Evolutionary conservation across 2,113 vertebrate species (phyloP).

Genomic region (Papio anubis): DNA sequence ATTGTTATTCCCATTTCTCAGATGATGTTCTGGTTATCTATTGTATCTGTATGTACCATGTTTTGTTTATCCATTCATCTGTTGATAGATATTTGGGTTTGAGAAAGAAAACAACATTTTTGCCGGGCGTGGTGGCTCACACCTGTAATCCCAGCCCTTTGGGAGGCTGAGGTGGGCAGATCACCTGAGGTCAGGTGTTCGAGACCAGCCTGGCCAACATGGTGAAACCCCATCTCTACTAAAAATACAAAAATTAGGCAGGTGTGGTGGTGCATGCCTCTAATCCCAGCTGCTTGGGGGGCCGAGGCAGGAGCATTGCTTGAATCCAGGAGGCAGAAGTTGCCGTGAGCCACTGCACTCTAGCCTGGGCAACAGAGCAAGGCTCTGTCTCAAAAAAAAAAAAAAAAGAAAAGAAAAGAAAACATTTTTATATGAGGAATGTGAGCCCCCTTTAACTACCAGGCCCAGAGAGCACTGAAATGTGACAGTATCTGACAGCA

Average conservation of each 20-base stretch:
- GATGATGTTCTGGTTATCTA: neutral
- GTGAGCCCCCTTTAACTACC: too few species aligned
- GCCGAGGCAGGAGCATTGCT: neutral
- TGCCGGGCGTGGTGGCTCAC: neutral
- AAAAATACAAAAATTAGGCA: neutral
- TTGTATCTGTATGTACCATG: neutral
- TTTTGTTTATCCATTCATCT: too few species aligned
- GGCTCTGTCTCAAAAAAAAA: too few species aligned
- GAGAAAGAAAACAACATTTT: neutral
- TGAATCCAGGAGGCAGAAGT: neutral
- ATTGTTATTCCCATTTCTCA: neutral
- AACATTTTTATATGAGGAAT: too few species aligned
- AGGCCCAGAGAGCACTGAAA: too few species aligned
- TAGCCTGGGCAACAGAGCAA: too few species aligned
- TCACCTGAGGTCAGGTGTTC: neutral
- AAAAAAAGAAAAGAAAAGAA: too few species aligned
- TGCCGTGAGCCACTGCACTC: too few species aligned
- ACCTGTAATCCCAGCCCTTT: neutral
- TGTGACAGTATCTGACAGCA: too few species aligned
- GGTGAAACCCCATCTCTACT: neutral
- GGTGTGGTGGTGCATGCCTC: neutral
- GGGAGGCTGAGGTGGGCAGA: neutral
- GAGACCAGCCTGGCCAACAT: neutral
- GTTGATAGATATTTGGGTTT: too few species aligned
- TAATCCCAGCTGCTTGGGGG: neutral